Conservation (phyloP, 2,113 vertebrate species). For the Apeltes quadracus region DNA sequence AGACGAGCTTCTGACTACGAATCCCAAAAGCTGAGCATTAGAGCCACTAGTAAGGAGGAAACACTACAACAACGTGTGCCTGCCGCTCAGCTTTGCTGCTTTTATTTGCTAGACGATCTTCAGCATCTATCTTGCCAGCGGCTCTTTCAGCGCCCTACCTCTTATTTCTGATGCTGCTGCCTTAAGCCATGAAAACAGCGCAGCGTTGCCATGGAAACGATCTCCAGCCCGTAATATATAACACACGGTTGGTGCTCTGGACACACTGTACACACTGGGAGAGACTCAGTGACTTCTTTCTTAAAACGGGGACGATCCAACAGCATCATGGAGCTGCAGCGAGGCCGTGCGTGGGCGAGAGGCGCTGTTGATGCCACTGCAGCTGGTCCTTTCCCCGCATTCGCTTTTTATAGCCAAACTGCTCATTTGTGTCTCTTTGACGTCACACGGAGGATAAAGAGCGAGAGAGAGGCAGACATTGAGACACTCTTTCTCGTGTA, state of each 20-base stretch:
- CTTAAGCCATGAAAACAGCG: conserved; percentile 43
- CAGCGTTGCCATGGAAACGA: conserved; percentile 60
- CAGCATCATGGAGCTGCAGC: conserved; percentile 40
- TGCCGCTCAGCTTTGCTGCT: neutral
- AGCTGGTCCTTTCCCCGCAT: conserved; percentile 72
- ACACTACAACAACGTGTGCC: neutral
- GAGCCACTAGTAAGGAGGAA: neutral
- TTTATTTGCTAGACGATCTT: conserved; percentile 13
- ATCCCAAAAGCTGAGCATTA: no score
- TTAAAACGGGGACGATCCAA: neutral
- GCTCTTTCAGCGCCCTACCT: conserved; percentile 22
- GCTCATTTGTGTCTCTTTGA: conserved; percentile 76
- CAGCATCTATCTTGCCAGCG: conserved; percentile 27
- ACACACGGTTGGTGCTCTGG: conserved; percentile 1
- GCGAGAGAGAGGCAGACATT: conserved; percentile 8
- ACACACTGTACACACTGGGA: neutral
- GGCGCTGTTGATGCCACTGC: conserved; percentile 62
- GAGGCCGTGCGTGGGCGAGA: conserved; percentile 69
- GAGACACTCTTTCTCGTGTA: conserved; percentile 40
- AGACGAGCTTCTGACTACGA: neutral
- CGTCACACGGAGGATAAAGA: conserved; percentile 51
- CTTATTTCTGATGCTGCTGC: conserved; percentile 39
- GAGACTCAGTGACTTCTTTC: neutral
- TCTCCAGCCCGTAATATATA: conserved; percentile 8
- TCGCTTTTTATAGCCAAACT: conserved; percentile 76